Evolutionary conservation across 1,140 invertebrate species (phyloP).

Genomic region (Pseudomyrmex sp.): DNA sequence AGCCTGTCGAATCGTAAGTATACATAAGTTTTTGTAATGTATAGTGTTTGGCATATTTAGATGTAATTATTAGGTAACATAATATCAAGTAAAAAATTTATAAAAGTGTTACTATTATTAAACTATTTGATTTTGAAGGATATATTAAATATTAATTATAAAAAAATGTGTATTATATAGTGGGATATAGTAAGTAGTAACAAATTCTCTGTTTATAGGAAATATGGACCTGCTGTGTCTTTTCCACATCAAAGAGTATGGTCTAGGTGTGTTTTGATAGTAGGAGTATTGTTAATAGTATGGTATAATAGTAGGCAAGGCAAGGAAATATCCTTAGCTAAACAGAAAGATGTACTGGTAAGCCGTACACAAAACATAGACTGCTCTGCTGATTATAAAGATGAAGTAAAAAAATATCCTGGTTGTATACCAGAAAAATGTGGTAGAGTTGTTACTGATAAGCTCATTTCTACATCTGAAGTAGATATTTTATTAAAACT

Average conservation of each 20-base stretch:
- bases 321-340: slow-evolving; percentile 87
- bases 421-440: slow-evolving; percentile 91
- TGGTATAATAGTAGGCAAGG: slow-evolving; percentile 89
- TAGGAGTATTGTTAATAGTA: slow-evolving; percentile 85
- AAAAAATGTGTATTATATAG: too few relatives aligned
- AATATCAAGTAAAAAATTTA: not conserved
- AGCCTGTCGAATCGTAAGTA: too few relatives aligned
- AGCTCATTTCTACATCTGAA: slow-evolving; percentile 89
- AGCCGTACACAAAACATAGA: slow-evolving; percentile 87
- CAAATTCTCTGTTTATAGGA: slow-evolving; percentile 73
- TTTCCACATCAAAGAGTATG: slow-evolving; percentile 84
- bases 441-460: slow-evolving; percentile 92
- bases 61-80: too few relatives aligned
- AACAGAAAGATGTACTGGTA: slow-evolving; percentile 87
- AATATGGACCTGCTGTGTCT: slow-evolving; percentile 82
- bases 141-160: not conserved
- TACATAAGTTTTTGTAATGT: too few relatives aligned
- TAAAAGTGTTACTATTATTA: not conserved
- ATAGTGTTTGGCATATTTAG: too few relatives aligned
- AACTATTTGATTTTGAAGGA: not conserved
- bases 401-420: slow-evolving; percentile 86
- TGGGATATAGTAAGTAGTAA: not conserved
- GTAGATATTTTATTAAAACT: slow-evolving; percentile 88
- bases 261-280: slow-evolving; percentile 84
- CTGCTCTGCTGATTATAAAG: slow-evolving; percentile 87